phyloP scores from a whole-genome alignment of 2,888 invertebrate species.

The Limnephilus auricula region DNA sequence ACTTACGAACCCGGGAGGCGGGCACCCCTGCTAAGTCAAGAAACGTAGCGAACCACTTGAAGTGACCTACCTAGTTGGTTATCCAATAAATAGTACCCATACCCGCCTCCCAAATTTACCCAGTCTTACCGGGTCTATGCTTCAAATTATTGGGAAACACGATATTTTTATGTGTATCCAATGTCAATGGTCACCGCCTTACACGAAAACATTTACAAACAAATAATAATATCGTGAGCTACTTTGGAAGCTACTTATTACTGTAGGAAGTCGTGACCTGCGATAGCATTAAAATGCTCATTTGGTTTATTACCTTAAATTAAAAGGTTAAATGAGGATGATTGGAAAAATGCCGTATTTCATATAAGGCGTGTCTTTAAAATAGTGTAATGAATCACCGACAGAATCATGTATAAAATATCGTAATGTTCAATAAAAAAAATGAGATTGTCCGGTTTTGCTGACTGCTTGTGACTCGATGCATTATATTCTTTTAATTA shows the following conservation, averaged over 20 bases:
- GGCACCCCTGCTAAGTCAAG: too few relatives aligned
- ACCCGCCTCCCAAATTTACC: too few relatives aligned
- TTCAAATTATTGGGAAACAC: neutral
- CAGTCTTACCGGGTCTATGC: too few relatives aligned
- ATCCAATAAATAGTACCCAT: too few relatives aligned
- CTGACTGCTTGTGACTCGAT: neutral
- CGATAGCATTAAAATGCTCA: neutral
- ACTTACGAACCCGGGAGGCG: too few relatives aligned
- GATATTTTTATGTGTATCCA: neutral
- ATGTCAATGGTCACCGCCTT: neutral
- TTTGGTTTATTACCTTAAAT: neutral
- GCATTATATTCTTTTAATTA: neutral
- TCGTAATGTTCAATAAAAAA: neutral
- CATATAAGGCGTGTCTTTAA: neutral
- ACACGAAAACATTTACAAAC: conserved; percentile 10
- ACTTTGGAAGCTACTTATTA: conserved; percentile 40
- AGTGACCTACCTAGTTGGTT: too few relatives aligned
- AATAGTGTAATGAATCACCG: neutral
- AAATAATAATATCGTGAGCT: conserved; percentile 25
- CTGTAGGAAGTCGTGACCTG: conserved; percentile 11
- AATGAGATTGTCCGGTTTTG: neutral
- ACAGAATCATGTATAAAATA: neutral
- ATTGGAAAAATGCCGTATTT: neutral
- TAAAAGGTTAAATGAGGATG: neutral
- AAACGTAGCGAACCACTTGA: too few relatives aligned